Evolutionary conservation across 2,888 invertebrate genomes (phyloP).

Genomic region (Biston betularia): DNA sequence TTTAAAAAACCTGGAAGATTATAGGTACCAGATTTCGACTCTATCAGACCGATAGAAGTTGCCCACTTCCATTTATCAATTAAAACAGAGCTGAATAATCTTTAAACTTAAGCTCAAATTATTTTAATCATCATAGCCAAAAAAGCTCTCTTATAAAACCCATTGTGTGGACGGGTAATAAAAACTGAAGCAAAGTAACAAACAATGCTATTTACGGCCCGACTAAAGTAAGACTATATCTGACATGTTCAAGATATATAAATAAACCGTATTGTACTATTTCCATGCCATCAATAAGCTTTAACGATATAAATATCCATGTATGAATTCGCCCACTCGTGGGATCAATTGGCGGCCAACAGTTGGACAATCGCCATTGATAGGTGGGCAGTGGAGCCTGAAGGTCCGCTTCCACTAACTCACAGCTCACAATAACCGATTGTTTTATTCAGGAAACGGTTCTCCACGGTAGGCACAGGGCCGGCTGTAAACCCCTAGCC

Average conservation of each 20-base stretch:
- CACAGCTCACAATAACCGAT: conserved; percentile 70
- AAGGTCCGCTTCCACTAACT: conserved; percentile 79
- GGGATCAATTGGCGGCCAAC: conserved; percentile 59
- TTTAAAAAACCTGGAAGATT: too few species aligned
- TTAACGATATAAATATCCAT: conserved; percentile 30
- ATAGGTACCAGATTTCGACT: too few species aligned
- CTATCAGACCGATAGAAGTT: too few species aligned
- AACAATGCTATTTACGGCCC: neutral
- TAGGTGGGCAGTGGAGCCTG: conserved; percentile 76
- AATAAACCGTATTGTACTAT: conserved; percentile 11
- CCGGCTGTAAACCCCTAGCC: conserved; percentile 61
- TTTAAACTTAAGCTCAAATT: too few species aligned
- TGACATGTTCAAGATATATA: conserved; percentile 5
- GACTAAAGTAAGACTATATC: neutral
- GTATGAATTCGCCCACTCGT: conserved; percentile 50
- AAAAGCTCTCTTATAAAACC: neutral
- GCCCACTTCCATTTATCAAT: too few species aligned
- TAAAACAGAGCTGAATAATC: too few species aligned
- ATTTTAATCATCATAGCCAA: too few species aligned
- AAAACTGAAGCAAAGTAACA: neutral
- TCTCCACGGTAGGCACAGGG: conserved; percentile 69
- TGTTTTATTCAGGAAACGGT: conserved; percentile 80
- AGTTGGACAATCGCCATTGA: conserved; percentile 82
- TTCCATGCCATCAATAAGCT: conserved; percentile 30
- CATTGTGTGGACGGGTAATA: neutral